A percentile compares a stretch with the other conserved stretches of the same genome.
Conservation (phyloP, 2,888 invertebrate genomes). For the Craniophora ligustri region DNA sequence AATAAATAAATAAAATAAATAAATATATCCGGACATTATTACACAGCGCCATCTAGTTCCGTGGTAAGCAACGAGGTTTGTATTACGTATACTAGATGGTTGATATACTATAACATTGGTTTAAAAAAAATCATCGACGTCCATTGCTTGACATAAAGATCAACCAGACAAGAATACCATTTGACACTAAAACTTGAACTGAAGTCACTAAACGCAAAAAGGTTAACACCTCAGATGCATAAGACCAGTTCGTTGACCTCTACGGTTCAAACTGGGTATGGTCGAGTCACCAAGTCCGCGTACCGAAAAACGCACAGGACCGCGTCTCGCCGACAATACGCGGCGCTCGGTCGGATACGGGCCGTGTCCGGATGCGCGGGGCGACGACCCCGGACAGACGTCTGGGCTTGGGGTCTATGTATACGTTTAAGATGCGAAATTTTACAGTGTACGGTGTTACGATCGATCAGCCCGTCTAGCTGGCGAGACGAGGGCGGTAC, state of each 20-base stretch:
- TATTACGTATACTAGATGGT: no score
- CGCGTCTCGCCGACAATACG: conserved; percentile 32
- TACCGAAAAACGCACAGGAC: conserved; percentile 28
- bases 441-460: conserved; percentile 47
- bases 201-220: no score
- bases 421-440: conserved; percentile 54
- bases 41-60: no score
- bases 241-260: not conserved
- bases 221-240: no score
- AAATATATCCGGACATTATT: no score
- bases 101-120: no score
- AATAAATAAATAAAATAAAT: no score
- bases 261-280: not conserved
- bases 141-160: no score
- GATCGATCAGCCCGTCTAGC: conserved; percentile 52
- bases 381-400: conserved; percentile 65
- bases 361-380: conserved; percentile 48
- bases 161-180: no score
- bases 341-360: conserved; percentile 5
- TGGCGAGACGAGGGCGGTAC: conserved; percentile 26
- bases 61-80: no score
- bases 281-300: not conserved
- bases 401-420: conserved; percentile 60
- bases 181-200: no score
- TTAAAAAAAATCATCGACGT: no score